Evolutionary conservation across 2,113 vertebrate genomes (phyloP).

Genomic region (Eolophus roseicapilla): DNA sequence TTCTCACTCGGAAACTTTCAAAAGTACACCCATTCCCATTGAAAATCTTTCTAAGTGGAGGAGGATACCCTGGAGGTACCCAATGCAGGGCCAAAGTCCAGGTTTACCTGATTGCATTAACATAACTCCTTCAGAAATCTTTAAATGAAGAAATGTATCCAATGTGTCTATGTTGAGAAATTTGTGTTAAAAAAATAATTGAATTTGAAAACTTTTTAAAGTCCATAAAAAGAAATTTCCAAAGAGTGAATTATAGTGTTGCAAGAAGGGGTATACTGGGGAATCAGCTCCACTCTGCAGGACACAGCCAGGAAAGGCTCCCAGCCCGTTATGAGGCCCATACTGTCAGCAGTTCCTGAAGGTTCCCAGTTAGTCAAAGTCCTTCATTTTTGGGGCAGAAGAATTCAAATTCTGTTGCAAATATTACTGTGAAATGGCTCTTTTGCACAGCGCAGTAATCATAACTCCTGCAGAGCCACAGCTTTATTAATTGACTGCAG

Average conservation of each 20-base stretch:
- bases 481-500: not conserved
- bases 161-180: not conserved
- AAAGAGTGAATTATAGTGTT: not conserved
- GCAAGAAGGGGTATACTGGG: not conserved
- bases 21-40: slow-evolving; percentile 12
- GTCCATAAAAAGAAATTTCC: not conserved
- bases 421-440: not conserved
- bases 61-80: not conserved
- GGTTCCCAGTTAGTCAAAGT: not conserved
- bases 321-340: not conserved
- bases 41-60: slow-evolving; percentile 24
- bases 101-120: not conserved
- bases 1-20: slow-evolving; percentile 29
- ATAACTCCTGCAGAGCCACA: not conserved
- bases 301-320: not conserved
- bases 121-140: not conserved
- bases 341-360: not conserved
- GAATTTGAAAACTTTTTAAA: not conserved
- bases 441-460: not conserved
- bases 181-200: not conserved
- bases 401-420: not conserved
- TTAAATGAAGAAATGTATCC: not conserved
- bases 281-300: not conserved
- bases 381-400: not conserved
- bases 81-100: not conserved